Base-by-base conservation (phyloP, 1,140 invertebrate species). In the Camponotus pennsylvanicus region DNA sequence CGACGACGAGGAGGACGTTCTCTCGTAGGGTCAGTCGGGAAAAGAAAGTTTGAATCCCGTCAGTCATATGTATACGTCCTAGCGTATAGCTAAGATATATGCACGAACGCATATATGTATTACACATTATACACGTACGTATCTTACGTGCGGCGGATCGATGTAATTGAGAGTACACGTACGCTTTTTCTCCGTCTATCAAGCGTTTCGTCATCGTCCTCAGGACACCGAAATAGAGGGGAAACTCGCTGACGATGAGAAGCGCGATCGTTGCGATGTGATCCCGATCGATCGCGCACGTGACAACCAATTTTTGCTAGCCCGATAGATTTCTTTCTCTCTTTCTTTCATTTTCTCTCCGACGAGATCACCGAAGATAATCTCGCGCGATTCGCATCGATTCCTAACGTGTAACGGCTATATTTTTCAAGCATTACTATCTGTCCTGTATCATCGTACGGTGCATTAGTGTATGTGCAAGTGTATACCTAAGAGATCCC, bases 151-250 rank as follows among this genome's bases (percentile, higher is more conserved):
- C 52, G 18, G 34, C 34, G 76, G 88, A 90, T 90, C 89, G 88
- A 88, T 88, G 57, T 88, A 89, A 90, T 88, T 88, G 88, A 85
- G 45, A 34, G 67, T 76, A 78, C 78, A 86, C 42, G 7, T 64
- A 69, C 32, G 7, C 42, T 55, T 57, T 18, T 5, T 59, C 27
- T 73, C 45, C 45, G 34, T 49, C 49, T 79, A 64, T 21, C 37
- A 69, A 69, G 18, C 52, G 15, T 78, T 80, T 69, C 75, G 61
- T 67, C 75, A 80, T 49, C 42, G 63, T 69, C 27, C 63, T 6
- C 27, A 55, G 49, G 27, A 80, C 64, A 42, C 64, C 63, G 42
- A 85, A 69, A 79, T 45, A 67, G 32, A 59, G 18, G 27, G 27
- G 18, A 85, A 67, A 85, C 59, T 80, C 49, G 55, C 55, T 21